Evolutionary conservation across 2,797 vertebrate genomes (phyloP), one percentile per base, ranked within the genome.

Genomic region (Acrocephalus scirpaceus): DNA sequence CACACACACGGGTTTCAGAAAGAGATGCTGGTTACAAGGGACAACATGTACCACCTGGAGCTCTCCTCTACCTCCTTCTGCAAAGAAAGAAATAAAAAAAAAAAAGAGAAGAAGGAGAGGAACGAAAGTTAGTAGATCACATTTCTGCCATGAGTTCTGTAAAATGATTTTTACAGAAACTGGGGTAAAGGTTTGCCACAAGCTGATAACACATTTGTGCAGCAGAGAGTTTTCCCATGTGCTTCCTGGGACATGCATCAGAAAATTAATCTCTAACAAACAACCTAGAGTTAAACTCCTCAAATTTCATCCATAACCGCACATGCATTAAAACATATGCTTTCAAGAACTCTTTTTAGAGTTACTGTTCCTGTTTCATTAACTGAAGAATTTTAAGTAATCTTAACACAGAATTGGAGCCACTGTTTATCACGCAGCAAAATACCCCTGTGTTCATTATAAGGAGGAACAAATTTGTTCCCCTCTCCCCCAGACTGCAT

Each of bases 51-150:
- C 98, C 98, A 99, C 99, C 99, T 99, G 99, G 96, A 98, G 94
- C 96, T 98, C 98, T 98, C 98, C 98, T 98, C 96, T 98, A 97
- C 98, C 98, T 98, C 91, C 98, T 96, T 99, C 99, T 99, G 99
- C 71, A 98, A 98, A 97, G 90, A 29, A 75, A 75, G 10, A 12
- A 18, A 95, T 97, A 57, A 23, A 8, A 34, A 91, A 97, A 97
- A 92, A 97, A 94, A 91, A 89, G 19, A 86, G 50, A 79, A 93
- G 79, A 93, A 92, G 92, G 91, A 90, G 87, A 81, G 90, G 93
- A 93, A 93, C 64, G 73, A 72, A 84, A 67, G 97, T 97, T 95
- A 97, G 93, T 90, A 93, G 70, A 86, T 30, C 32, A 67, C 51
- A 78, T 54, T 81, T 94, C 40, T 87, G 42, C 57, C 61, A 47